Conservation (phyloP, 2,888 invertebrate genomes). For the Mimas tiliae region DNA sequence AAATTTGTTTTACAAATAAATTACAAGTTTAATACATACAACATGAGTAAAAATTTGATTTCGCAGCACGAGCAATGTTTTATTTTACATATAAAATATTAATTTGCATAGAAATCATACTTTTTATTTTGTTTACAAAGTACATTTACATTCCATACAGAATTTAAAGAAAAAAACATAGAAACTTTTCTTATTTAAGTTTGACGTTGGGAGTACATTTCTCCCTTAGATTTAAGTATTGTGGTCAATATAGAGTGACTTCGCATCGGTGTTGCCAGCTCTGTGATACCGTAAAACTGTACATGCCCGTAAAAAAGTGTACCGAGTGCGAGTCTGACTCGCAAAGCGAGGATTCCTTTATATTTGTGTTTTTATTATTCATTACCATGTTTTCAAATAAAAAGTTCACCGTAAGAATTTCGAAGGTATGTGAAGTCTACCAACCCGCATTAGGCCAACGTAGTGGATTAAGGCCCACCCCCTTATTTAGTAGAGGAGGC, state of each 20-base stretch:
- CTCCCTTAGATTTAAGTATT: constrained; percentile 67
- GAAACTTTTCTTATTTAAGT: constrained; percentile 65
- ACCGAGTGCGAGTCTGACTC: too few species aligned
- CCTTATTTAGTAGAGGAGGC: too few species aligned
- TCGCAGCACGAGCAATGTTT: not conserved
- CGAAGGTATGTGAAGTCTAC: too few species aligned
- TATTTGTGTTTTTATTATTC: too few species aligned
- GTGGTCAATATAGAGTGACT: constrained; percentile 66
- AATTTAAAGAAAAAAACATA: constrained; percentile 22
- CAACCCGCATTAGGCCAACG: too few species aligned
- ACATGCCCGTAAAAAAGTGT: too few species aligned
- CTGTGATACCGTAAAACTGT: too few species aligned
- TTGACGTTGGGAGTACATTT: constrained; percentile 55
- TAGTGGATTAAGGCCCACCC: too few species aligned
- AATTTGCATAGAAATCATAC: constrained; percentile 28
- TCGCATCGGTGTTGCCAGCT: too few species aligned
- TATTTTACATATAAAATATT: constrained; percentile 24
- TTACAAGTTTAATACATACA: not conserved
- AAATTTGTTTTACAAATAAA: not conserved
- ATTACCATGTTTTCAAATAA: too few species aligned
- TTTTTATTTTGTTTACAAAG: constrained; percentile 28
- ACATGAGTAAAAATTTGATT: constrained; percentile 4
- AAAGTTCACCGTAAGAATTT: too few species aligned
- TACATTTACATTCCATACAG: constrained; percentile 30
- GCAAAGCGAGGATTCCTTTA: too few species aligned